Evolutionary conservation across 2,888 invertebrate genomes (phyloP).

Genomic region (Myathropa florea): DNA sequence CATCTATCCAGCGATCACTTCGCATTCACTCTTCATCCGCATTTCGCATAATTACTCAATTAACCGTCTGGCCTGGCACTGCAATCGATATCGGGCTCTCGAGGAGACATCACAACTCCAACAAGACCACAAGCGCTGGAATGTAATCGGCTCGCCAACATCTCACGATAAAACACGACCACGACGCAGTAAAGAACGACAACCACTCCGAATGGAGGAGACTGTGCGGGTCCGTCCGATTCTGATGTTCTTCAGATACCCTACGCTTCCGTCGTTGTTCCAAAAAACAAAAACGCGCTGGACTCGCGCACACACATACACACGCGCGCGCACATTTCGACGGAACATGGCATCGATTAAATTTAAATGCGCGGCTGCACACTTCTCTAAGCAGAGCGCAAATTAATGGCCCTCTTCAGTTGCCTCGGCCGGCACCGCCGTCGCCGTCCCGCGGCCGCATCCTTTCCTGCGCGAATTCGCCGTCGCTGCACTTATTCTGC

Average conservation of each 20-base stretch:
- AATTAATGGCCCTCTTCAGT: slow-evolving; percentile 38
- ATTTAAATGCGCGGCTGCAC: slow-evolving; percentile 55
- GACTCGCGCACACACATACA: too few species aligned
- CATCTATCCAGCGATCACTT: background rate
- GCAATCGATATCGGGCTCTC: slow-evolving; percentile 38
- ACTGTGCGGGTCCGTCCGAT: slow-evolving; percentile 11
- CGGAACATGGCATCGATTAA: slow-evolving; percentile 49
- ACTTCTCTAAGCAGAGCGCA: slow-evolving; percentile 40
- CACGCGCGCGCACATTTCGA: background rate
- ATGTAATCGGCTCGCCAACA: slow-evolving; percentile 42
- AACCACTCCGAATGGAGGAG: background rate
- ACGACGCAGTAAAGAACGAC: slow-evolving; percentile 1
- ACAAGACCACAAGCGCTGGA: slow-evolving; percentile 29
- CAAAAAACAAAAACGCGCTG: background rate
- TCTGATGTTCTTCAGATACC: background rate
- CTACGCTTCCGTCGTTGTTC: background rate
- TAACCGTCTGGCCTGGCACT: slow-evolving; percentile 12
- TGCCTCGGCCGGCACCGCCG: background rate
- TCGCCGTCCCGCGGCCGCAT: background rate
- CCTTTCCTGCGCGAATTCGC: background rate
- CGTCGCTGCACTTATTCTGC: slow-evolving; percentile 15
- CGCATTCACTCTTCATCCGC: slow-evolving; percentile 27
- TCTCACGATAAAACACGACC: slow-evolving; percentile 33
- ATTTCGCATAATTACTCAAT: slow-evolving; percentile 54
- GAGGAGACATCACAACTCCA: slow-evolving; percentile 19